A percentile compares a stretch with the other conserved stretches of the same genome.
phyloP scores from a whole-genome alignment of 2,888 invertebrate genomes.

The Trachelus tabidus region DNA sequence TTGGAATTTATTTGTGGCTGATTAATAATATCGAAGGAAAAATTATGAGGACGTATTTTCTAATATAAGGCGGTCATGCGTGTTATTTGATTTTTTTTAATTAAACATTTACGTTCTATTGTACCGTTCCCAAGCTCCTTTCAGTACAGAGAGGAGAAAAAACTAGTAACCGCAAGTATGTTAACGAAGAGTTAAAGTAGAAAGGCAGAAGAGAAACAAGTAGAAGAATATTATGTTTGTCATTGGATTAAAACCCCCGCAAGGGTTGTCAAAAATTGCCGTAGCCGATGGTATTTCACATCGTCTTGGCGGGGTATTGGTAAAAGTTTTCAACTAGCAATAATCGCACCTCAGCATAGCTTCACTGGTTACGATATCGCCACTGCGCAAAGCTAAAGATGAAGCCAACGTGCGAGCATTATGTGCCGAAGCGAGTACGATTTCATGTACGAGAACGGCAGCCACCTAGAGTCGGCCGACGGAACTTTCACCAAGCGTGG shows the following conservation, averaged over 20 bases:
- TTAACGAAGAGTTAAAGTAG: no score
- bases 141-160: no score
- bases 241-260: constrained; percentile 55
- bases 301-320: constrained; percentile 91
- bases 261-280: constrained; percentile 85
- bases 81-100: not conserved
- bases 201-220: no score
- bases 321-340: constrained; percentile 95
- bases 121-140: no score
- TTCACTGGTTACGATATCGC: constrained; percentile 94
- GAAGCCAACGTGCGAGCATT: not conserved
- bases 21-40: not conserved
- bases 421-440: not conserved
- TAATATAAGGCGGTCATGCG: not conserved
- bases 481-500: not conserved
- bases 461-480: not conserved
- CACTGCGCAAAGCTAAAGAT: constrained; percentile 86
- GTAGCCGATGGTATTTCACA: constrained; percentile 87
- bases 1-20: not conserved
- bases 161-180: no score
- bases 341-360: constrained; percentile 90
- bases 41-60: not conserved
- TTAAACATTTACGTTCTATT: no score
- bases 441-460: not conserved
- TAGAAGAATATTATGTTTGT: constrained; percentile 16